Conservation (phyloP, 2,888 invertebrate species). For the Ischnus inquisitorius region DNA sequence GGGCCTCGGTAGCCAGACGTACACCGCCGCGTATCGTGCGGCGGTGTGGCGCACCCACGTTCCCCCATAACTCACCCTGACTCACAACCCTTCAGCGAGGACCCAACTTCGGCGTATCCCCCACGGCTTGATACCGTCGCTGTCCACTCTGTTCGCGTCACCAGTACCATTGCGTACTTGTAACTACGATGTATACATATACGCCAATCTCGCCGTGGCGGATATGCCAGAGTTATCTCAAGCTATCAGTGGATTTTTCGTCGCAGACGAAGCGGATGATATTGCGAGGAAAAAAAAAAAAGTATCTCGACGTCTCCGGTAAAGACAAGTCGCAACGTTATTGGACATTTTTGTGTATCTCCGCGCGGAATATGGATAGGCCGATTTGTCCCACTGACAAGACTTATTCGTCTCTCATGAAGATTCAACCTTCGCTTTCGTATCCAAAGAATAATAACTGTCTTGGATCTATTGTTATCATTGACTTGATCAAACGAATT, state of each 20-base stretch:
- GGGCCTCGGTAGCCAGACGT: slow-evolving; percentile 37
- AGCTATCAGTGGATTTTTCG: slow-evolving; percentile 40
- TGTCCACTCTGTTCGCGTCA: slow-evolving; percentile 55
- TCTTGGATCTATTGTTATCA: slow-evolving; percentile 23
- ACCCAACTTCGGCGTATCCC: slow-evolving; percentile 44
- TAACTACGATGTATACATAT: slow-evolving; percentile 29
- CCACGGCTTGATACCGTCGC: slow-evolving; percentile 45
- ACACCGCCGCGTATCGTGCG: slow-evolving; percentile 66
- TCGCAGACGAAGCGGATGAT: slow-evolving; percentile 12
- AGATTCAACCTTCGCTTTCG: slow-evolving; percentile 3
- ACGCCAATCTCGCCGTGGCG: background rate
- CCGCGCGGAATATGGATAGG: slow-evolving; percentile 31
- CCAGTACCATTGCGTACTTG: slow-evolving; percentile 33
- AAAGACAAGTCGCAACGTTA: slow-evolving; percentile 27
- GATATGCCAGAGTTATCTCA: slow-evolving; percentile 37
- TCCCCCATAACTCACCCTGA: slow-evolving; percentile 78
- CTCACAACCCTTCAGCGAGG: slow-evolving; percentile 60
- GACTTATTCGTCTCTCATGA: slow-evolving; percentile 4
- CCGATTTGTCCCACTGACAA: slow-evolving; percentile 35
- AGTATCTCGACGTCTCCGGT: slow-evolving; percentile 17
- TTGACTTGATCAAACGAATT: slow-evolving; percentile 46
- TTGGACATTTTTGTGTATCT: background rate
- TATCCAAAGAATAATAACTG: background rate
- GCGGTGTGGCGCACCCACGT: slow-evolving; percentile 76
- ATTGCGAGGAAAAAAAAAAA: slow-evolving; percentile 9